Conservation (phyloP, 64 coral and sea anemone species). For the Pocillopora verrucosa region DNA sequence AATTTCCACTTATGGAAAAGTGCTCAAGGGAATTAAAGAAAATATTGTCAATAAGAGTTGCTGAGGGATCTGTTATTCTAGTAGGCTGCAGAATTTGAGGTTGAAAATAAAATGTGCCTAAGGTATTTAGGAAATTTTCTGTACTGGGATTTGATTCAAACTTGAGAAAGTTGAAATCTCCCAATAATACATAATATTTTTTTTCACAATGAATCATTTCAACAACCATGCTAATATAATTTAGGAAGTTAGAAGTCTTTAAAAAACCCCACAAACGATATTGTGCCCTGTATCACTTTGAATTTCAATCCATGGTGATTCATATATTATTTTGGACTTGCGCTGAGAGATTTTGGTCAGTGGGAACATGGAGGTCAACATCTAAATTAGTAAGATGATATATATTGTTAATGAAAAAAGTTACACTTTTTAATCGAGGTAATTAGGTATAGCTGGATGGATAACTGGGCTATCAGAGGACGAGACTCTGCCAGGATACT, state of each 20-base stretch:
- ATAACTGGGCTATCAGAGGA: too few relatives aligned
- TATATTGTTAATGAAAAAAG: too few relatives aligned
- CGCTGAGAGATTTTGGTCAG: too few relatives aligned
- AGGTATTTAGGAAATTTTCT: conserved; percentile 3
- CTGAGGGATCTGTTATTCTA: conserved; percentile 46
- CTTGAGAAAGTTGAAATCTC: conserved; percentile 43
- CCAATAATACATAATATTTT: conserved; percentile 29
- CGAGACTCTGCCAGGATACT: too few relatives aligned
- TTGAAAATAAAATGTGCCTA: conserved; percentile 31
- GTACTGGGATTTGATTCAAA: conserved; percentile 28
- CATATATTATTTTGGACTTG: not conserved
- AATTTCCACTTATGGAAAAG: conserved; percentile 31
- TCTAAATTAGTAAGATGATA: too few relatives aligned
- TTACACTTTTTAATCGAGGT: too few relatives aligned
- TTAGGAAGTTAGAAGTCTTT: conserved; percentile 6
- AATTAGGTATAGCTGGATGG: too few relatives aligned
- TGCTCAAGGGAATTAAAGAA: conserved; percentile 40
- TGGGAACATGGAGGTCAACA: too few relatives aligned
- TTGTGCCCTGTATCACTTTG: conserved; percentile 9
- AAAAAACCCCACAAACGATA: conserved; percentile 12
- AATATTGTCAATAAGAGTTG: conserved; percentile 54
- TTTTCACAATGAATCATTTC: conserved; percentile 15
- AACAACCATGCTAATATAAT: conserved; percentile 1
- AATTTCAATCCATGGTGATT: conserved; percentile 54
- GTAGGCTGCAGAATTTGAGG: conserved; percentile 40